Percentiles rank a stretch among this genome's conserved stretches.
Evolutionary conservation across 2,888 invertebrate species (phyloP).

Genomic region (Pteria penguin): DNA sequence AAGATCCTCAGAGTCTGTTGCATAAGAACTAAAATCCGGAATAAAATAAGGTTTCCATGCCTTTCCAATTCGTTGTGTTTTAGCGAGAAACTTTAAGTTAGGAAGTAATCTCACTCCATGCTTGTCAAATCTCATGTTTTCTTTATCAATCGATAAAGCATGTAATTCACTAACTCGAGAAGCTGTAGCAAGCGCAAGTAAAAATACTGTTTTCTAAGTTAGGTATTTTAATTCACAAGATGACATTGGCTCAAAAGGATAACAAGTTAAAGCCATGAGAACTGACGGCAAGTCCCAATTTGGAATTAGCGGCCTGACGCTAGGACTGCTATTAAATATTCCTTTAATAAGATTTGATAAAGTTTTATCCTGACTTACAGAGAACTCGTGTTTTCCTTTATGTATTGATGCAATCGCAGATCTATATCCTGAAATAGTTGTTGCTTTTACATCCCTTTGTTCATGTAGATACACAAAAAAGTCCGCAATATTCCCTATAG

Average conservation of each 20-base stretch:
- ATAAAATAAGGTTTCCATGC: constrained; percentile 20
- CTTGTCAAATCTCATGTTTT: constrained; percentile 5
- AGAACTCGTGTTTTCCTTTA: background rate
- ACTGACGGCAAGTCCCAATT: constrained; percentile 32
- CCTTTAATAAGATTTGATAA: constrained; percentile 23
- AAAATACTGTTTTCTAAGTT: constrained; percentile 7
- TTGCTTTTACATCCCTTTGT: background rate
- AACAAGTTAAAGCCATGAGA: background rate
- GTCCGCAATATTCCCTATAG: constrained; percentile 36
- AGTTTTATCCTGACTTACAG: constrained; percentile 4
- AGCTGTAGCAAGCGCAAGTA: constrained; percentile 19
- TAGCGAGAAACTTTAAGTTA: constrained; percentile 19
- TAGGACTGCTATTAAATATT: constrained; percentile 11
- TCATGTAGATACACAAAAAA: constrained; percentile 25
- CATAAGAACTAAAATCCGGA: constrained; percentile 20
- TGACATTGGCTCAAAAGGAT: constrained; percentile 2
- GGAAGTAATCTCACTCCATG: constrained; percentile 22
- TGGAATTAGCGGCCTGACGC: constrained; percentile 10
- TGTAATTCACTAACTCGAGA: constrained; percentile 25
- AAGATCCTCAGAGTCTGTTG: constrained; percentile 16
- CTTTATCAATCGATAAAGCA: constrained; percentile 12
- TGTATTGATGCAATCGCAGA: constrained; percentile 16
- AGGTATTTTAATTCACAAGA: constrained; percentile 6
- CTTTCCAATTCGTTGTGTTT: constrained; percentile 19
- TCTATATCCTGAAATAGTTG: constrained; percentile 28